phyloP scores from a whole-genome alignment of 2,888 invertebrate genomes.

The Leptinotarsa haldemani region DNA sequence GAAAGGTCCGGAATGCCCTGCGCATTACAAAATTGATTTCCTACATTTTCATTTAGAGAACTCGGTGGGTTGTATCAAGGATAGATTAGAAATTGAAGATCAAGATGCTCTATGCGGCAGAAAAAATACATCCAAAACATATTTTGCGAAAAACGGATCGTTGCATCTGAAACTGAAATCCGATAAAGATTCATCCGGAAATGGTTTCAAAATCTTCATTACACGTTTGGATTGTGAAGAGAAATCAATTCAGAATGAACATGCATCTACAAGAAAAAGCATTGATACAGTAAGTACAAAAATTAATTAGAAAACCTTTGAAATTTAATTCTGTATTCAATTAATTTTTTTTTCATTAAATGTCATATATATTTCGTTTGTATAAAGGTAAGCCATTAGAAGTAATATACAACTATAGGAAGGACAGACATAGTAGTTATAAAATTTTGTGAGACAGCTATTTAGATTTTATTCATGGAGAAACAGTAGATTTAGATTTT shows the following conservation, averaged over 20 bases:
- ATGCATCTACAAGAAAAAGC: conserved; percentile 24
- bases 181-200: conserved; percentile 56
- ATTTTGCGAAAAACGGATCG: conserved; percentile 66
- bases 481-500: too few species aligned
- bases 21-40: conserved; percentile 69
- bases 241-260: neutral
- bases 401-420: too few species aligned
- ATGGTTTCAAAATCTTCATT: conserved; percentile 69
- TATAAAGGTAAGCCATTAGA: too few species aligned
- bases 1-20: conserved; percentile 67
- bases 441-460: too few species aligned
- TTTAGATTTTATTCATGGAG: too few species aligned
- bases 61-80: conserved; percentile 67
- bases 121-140: conserved; percentile 66
- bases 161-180: conserved; percentile 67
- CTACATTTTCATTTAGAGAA: conserved; percentile 68
- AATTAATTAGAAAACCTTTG: neutral
- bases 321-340: too few species aligned
- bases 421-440: too few species aligned
- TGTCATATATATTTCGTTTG: too few species aligned
- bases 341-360: too few species aligned
- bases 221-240: conserved; percentile 62
- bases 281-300: conserved; percentile 23
- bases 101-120: conserved; percentile 68
- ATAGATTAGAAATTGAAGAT: conserved; percentile 68